A percentile compares a stretch with the other conserved stretches of the same genome.
Conservation (phyloP, 2,113 vertebrate species). For the Tursiops truncatus region DNA sequence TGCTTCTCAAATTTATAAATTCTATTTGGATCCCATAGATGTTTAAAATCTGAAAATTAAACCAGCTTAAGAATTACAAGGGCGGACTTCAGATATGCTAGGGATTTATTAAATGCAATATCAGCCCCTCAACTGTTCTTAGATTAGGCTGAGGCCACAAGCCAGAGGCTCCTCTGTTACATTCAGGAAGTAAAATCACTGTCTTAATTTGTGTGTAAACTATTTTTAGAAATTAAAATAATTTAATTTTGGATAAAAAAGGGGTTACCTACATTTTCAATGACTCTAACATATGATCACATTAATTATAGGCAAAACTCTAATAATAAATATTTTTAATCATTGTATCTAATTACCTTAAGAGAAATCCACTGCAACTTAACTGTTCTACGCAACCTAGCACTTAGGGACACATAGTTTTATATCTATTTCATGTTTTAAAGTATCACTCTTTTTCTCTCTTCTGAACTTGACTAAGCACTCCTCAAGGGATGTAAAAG, state of each 20-base stretch:
- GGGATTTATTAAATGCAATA: not conserved
- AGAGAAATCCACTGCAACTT: not conserved
- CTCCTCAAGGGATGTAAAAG: not conserved
- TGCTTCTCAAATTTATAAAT: not conserved
- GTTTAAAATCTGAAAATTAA: conserved; percentile 58
- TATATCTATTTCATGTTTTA: not conserved
- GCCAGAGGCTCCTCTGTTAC: not conserved
- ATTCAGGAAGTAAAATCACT: not conserved
- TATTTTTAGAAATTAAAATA: conserved; percentile 39
- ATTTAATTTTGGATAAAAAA: not conserved
- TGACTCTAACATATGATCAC: not conserved
- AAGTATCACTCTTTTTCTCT: not conserved
- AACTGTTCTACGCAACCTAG: not conserved
- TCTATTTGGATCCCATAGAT: not conserved
- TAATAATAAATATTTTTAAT: not conserved
- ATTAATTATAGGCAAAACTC: not conserved
- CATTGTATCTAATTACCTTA: not conserved
- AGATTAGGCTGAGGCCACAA: not conserved
- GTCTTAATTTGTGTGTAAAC: conserved; percentile 18
- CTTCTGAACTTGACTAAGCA: not conserved
- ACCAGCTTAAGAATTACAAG: not conserved
- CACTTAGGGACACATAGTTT: not conserved
- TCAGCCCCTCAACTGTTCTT: not conserved
- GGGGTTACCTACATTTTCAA: not conserved
- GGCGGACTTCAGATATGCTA: not conserved